Evolutionary conservation across 2,888 invertebrate genomes (phyloP), one percentile per base, ranked within the genome.

Genomic region (Eristalinus aeneus): DNA sequence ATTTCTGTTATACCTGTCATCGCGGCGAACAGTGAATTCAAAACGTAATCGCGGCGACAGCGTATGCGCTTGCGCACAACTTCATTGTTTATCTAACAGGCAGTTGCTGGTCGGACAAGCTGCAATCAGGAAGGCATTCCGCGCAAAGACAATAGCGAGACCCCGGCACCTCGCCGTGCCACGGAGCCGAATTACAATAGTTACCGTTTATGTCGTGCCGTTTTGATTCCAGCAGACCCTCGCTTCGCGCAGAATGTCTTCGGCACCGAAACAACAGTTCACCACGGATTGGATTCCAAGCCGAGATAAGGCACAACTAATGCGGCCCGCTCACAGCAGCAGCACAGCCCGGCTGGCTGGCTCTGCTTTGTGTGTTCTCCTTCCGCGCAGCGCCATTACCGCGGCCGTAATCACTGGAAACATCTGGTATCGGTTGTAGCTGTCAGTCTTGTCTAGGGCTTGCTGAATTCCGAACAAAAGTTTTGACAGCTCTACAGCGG

Each of bases 141-240:
- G 23, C 23, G 56, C 56, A 56, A 69, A 85, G 81, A 86, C 81
- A 81, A 86, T 86, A 77, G 81, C 69, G 69, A 64, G 73, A 64
- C 76, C 69, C 76, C 68, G 36, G 69, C 84, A 80, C 61, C 79
- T 46, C 54, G 46, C 58, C 31, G 36, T 67, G 46, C 65, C 68
- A 74, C 79, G 80, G 63, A 85, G 58, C 60, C 77, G 86, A 86
- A 86, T 82, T 86, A 86, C 82, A 86, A 86, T 86, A 82, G 82
- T 82, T 82, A 82, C 86, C 82, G 86, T 86, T 86, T 82, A 82
- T 82, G 86, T 86, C 82, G 86, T 86, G 82, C 82, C 46, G 78
- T 82, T 82, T 77, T 86, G 74, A 82, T 67, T 78, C 60, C 67
- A 46, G 31, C 69, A 61, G 69, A 76, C 68, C 61, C 65, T 56